Conservation (phyloP, 2,888 invertebrate species). For the Plagodis dolabraria region DNA sequence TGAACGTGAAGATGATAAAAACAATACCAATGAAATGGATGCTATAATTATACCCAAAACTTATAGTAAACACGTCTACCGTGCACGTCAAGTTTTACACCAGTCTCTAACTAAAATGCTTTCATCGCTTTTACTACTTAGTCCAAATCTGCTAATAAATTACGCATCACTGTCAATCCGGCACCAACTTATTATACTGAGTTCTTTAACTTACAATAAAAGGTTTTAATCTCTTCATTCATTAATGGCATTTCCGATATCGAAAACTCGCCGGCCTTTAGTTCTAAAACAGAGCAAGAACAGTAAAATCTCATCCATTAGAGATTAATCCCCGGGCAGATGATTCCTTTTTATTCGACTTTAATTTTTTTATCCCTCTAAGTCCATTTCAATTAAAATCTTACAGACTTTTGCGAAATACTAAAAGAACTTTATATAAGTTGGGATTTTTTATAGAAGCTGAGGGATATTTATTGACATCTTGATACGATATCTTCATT, state of each 20-base stretch:
- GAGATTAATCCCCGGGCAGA: constrained; percentile 53
- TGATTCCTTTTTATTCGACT: constrained; percentile 48
- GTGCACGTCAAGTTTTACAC: too few relatives aligned
- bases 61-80: too few relatives aligned
- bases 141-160: too few relatives aligned
- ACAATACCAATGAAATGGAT: too few relatives aligned
- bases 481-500: constrained; percentile 52
- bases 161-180: too few relatives aligned
- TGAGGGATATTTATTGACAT: constrained; percentile 60
- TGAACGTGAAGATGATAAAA: too few relatives aligned
- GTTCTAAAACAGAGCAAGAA: constrained; percentile 39
- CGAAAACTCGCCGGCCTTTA: constrained; percentile 33
- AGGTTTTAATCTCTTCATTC: constrained; percentile 7
- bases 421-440: constrained; percentile 20
- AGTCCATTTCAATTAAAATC: constrained; percentile 39
- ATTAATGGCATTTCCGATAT: constrained; percentile 21
- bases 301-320: constrained; percentile 51
- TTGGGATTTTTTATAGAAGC: constrained; percentile 18
- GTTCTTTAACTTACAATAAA: background rate
- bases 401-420: constrained; percentile 34
- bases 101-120: too few relatives aligned
- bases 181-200: background rate
- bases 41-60: too few relatives aligned
- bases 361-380: constrained; percentile 42
- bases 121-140: too few relatives aligned